Evolutionary conservation across 2,113 vertebrate genomes (phyloP), one percentile per base, ranked within the genome.

Genomic region (Hoplias malabaricus): DNA sequence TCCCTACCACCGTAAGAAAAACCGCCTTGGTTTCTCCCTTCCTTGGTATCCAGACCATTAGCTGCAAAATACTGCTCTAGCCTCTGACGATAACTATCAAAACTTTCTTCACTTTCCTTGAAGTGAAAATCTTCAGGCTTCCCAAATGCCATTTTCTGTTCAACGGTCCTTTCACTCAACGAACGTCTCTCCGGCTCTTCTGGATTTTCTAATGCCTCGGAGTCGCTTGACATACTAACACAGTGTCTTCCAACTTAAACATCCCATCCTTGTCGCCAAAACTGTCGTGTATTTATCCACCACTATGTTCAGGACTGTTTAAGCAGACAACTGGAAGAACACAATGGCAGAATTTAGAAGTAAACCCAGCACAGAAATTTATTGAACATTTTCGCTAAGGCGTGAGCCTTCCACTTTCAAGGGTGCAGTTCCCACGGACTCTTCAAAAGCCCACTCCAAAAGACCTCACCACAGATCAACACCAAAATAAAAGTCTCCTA

Each of bases 21-120:
- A 67, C 59, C 0, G 19, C 21, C 23, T 69, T 57, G 2, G 59
- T 57, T n/a, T 77, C 68, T 14, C 46, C 61, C 61, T 36, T 69
- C 21, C 4, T 36, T 16, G 25, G 23, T 31, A 5, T 56, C 48
- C 12, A 77, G 43, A 1, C 23, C 31, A 48, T 80, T 80, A 5
- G 65, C 53, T 62, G 21, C 65, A 62, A 80, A 80, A 62, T 34
- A 80, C 56, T 63, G 53, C 43, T 74, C 31, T n/a, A 73, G 23
- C 69, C 69, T 72, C 25, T 62, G 21, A 11, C 34, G 50, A 73
- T 54, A 73, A 59, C 31, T 59, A n/a, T 73, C n/a, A n/a, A n/a
- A n/a, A n/a, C n/a, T n/a, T n/a, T n/a, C 69, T 31, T 63, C 78
- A 67, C 36, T 66, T 56, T 77, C 62, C 8, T 68, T 48, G 13